These are phyloP conservation scores for Protaetia brevitarsis DNA, from an alignment of 1,140 invertebrate species.

Conservation along the genomic window DNA sequence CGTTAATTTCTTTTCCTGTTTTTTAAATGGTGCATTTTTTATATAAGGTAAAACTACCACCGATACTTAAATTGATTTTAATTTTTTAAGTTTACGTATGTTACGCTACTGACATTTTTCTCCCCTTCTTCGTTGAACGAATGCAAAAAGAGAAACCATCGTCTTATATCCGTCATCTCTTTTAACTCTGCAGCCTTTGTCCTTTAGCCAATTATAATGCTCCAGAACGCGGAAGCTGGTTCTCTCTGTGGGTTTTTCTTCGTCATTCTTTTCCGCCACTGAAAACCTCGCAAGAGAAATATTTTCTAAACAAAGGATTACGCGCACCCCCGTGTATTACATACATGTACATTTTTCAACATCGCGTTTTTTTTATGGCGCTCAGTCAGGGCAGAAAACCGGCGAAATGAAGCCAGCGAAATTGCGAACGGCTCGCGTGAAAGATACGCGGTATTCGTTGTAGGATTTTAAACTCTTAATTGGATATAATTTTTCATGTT, in stretches of 20 bases:
- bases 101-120: not conserved
- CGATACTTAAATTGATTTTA: too few species aligned
- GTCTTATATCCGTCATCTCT: not conserved
- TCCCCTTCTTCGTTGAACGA: not conserved
- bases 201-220: conserved; percentile 13
- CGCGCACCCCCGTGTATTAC: not conserved
- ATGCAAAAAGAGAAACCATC: conserved; percentile 7
- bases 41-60: too few species aligned
- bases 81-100: too few species aligned
- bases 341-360: too few species aligned
- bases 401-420: too few species aligned
- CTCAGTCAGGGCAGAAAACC: too few species aligned
- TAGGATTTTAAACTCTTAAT: too few species aligned
- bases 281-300: conserved; percentile 5
- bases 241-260: not conserved
- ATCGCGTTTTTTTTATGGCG: conserved; percentile 10
- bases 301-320: conserved; percentile 5
- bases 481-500: too few species aligned
- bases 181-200: not conserved
- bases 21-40: too few species aligned
- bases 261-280: not conserved
- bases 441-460: too few species aligned
- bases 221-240: not conserved
- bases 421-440: too few species aligned
- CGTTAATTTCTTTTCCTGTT: too few species aligned